These are phyloP conservation scores for Venusia cambrica DNA, from an alignment of 2,888 invertebrate genomes.

Conservation along the genomic window DNA sequence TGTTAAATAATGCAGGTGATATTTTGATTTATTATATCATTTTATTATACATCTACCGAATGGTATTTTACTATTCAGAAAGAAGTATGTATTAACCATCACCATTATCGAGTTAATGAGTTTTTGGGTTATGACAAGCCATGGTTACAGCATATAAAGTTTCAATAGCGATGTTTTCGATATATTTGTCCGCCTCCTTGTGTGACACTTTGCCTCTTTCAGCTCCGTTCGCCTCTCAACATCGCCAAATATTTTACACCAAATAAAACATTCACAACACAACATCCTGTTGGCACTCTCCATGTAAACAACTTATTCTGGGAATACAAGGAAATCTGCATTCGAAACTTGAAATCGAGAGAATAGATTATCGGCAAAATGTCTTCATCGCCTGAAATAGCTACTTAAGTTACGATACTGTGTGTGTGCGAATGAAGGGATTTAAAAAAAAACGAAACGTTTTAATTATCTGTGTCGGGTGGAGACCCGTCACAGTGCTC, in stretches of 20 bases:
- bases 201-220: not conserved
- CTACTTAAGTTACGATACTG: too few relatives aligned
- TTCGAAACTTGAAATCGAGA: constrained; percentile 2
- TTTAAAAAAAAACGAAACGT: too few relatives aligned
- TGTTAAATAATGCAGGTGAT: too few relatives aligned
- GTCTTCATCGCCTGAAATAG: too few relatives aligned
- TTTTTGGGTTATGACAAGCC: constrained; percentile 1
- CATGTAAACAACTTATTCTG: constrained; percentile 11
- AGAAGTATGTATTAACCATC: too few relatives aligned
- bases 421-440: too few relatives aligned
- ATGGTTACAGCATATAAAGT: not conserved
- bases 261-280: constrained; percentile 13
- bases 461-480: too few relatives aligned
- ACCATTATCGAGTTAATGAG: constrained; percentile 10
- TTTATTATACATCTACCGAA: too few relatives aligned
- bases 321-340: constrained; percentile 12
- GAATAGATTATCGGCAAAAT: too few relatives aligned
- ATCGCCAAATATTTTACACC: constrained; percentile 17
- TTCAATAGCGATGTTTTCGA: constrained; percentile 1
- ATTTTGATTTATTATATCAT: too few relatives aligned
- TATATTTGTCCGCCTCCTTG: not conserved
- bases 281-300: not conserved
- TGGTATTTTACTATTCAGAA: too few relatives aligned
- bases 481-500: too few relatives aligned
- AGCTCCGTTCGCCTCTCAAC: constrained; percentile 5